Evolutionary conservation across 2,888 invertebrate species (phyloP).

Genomic region (Eristalinus aeneus): DNA sequence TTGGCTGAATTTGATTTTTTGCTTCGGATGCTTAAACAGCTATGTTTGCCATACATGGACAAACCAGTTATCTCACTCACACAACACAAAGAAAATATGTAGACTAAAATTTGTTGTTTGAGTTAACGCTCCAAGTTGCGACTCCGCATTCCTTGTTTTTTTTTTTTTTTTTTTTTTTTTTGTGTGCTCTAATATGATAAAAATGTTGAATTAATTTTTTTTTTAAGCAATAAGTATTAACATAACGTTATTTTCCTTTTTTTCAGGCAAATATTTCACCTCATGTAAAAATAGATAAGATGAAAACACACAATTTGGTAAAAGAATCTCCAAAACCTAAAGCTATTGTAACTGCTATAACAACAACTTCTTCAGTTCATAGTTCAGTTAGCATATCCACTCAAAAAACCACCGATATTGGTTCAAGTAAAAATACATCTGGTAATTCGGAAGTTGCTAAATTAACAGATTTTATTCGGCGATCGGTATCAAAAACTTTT

Average conservation of each 20-base stretch:
- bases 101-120: no score
- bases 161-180: no score
- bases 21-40: no score
- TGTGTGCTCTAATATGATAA: no score
- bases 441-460: constrained; percentile 76
- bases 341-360: constrained; percentile 12
- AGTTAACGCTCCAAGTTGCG: no score
- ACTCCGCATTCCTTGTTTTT: no score
- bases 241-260: not conserved
- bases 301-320: not conserved
- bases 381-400: constrained; percentile 75
- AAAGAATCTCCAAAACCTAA: constrained; percentile 27
- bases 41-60: no score
- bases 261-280: not conserved
- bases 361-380: constrained; percentile 75
- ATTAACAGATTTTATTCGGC: constrained; percentile 77
- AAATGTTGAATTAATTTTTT: not conserved
- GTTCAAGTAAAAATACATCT: constrained; percentile 72
- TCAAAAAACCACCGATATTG: constrained; percentile 76
- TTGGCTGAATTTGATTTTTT: no score
- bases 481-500: constrained; percentile 78
- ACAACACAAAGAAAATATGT: no score
- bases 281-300: constrained; percentile 16
- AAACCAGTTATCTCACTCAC: no score
- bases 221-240: not conserved